Evolutionary conservation across 2,888 invertebrate species (phyloP).

Genomic region (Lycocerus yunnanus): DNA sequence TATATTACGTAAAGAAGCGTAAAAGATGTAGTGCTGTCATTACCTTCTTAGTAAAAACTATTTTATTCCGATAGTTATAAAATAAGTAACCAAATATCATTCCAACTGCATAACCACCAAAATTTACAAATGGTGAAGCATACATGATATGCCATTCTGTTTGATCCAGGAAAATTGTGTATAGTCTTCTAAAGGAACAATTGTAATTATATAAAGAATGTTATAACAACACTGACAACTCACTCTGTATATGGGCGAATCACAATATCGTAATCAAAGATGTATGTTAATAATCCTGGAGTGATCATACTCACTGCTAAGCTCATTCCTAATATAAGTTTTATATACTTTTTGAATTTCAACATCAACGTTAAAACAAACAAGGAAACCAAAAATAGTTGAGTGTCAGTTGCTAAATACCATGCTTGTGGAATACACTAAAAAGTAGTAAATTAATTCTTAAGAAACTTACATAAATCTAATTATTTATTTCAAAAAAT

Average conservation of each 20-base stretch:
- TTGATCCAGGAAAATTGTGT: constrained; percentile 27
- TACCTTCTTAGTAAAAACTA: constrained; percentile 35
- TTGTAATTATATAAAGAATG: constrained; percentile 1
- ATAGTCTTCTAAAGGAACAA: constrained; percentile 31
- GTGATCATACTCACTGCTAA: constrained; percentile 40
- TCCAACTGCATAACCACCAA: constrained; percentile 41
- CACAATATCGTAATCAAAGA: constrained; percentile 42
- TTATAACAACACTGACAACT: constrained; percentile 16
- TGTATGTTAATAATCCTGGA: constrained; percentile 42
- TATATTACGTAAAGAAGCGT: too few relatives aligned
- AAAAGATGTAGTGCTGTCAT: neutral
- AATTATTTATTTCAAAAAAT: neutral
- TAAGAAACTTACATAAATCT: neutral
- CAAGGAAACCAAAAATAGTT: constrained; percentile 44
- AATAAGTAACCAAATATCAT: constrained; percentile 39
- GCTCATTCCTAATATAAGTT: constrained; percentile 22
- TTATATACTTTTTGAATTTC: constrained; percentile 36
- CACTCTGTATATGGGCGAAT: constrained; percentile 41
- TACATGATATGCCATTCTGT: constrained; percentile 38
- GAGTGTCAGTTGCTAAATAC: constrained; percentile 50
- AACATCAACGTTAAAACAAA: constrained; percentile 41
- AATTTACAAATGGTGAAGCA: constrained; percentile 34
- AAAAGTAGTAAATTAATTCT: too few relatives aligned
- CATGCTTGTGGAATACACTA: constrained; percentile 49
- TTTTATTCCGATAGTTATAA: constrained; percentile 32